Conservation (phyloP, 2,113 vertebrate species). For the Petaurus breviceps region DNA sequence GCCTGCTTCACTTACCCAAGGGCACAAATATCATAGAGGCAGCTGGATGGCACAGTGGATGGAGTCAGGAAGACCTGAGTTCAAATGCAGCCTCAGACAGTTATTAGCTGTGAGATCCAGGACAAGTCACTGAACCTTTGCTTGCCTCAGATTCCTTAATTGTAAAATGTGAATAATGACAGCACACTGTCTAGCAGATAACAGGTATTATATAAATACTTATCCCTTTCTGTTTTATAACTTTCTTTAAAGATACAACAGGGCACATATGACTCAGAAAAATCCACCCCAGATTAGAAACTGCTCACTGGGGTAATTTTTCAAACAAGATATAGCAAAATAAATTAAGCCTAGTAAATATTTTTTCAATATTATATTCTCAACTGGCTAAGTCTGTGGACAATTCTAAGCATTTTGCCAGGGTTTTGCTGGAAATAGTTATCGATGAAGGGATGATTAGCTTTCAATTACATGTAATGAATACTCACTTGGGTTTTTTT, state of each 20-base stretch:
- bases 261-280: neutral
- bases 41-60: neutral
- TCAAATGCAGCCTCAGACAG: neutral
- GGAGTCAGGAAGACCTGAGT: neutral
- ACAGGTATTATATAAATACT: neutral
- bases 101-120: neutral
- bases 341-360: conserved; percentile 48
- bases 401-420: conserved; percentile 18
- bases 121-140: neutral
- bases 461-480: conserved; percentile 58
- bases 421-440: conserved; percentile 42
- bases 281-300: neutral
- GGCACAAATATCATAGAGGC: neutral
- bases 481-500: conserved; percentile 47
- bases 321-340: conserved; percentile 54
- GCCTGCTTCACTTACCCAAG: neutral
- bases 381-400: conserved; percentile 33
- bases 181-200: neutral
- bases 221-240: neutral
- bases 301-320: neutral
- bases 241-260: neutral
- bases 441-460: conserved; percentile 63
- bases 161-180: neutral
- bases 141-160: neutral
- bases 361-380: conserved; percentile 53